Conservation (phyloP, 1,140 invertebrate species). For the Brachionus koreanus region DNA sequence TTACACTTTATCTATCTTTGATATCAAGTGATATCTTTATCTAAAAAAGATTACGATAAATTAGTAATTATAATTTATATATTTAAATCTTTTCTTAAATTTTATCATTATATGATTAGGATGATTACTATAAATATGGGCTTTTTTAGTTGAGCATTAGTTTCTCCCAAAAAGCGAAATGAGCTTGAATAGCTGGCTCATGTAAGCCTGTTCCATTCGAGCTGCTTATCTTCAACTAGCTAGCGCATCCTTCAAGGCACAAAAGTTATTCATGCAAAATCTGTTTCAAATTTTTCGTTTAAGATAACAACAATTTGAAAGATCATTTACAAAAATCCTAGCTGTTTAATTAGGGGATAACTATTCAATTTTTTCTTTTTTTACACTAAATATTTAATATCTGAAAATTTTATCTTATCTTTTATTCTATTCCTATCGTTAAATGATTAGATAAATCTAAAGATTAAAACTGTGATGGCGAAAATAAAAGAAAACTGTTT, state of each 20-base stretch:
- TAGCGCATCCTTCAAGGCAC: background rate
- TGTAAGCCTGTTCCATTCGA: background rate
- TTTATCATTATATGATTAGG: constrained; percentile 43
- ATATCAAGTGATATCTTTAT: constrained; percentile 44
- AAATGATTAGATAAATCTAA: constrained; percentile 31
- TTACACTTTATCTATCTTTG: constrained; percentile 43
- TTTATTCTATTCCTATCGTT: background rate
- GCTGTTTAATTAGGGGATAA: background rate
- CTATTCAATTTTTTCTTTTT: background rate
- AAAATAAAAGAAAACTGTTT: background rate
- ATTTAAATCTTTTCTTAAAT: constrained; percentile 37
- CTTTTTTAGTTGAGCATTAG: background rate
- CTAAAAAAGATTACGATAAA: constrained; percentile 43
- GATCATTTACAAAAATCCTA: background rate
- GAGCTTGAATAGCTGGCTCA: background rate
- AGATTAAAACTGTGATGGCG: background rate
- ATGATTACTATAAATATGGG: constrained; percentile 33
- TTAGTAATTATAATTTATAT: constrained; percentile 44
- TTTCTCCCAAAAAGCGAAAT: background rate
- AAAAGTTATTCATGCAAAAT: background rate
- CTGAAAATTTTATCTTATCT: constrained; percentile 3
- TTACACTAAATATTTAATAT: background rate
- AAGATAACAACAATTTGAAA: constrained; percentile 9
- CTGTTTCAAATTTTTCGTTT: background rate
- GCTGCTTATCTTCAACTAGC: background rate